phyloP scores from a whole-genome alignment of 1,140 invertebrate genomes.

The Macrobrachium rosenbergii region DNA sequence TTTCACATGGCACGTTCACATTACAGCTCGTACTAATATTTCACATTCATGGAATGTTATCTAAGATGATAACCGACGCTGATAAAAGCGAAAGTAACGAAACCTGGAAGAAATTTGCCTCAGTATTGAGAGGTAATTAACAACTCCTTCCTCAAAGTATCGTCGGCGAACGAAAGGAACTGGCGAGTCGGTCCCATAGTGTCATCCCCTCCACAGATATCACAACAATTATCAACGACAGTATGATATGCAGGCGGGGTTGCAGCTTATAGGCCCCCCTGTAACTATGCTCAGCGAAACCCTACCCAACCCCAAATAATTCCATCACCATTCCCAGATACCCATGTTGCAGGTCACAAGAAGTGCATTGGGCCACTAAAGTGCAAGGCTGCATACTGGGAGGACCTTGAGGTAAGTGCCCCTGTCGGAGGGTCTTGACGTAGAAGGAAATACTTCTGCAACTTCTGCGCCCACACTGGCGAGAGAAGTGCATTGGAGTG shows the following conservation, averaged over 20 bases:
- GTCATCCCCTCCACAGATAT: slow-evolving; percentile 62
- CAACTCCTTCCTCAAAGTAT: background rate
- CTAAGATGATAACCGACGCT: too few species aligned
- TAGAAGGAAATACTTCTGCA: background rate
- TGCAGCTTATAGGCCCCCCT: slow-evolving; percentile 45
- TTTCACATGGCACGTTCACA: too few species aligned
- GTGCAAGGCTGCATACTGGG: slow-evolving; percentile 47
- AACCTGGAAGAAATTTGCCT: background rate
- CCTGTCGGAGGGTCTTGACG: background rate
- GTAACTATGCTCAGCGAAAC: slow-evolving; percentile 18
- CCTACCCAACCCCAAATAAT: slow-evolving; percentile 7
- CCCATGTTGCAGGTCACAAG: slow-evolving; percentile 55
- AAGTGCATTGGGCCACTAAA: slow-evolving; percentile 59
- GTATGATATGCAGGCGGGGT: slow-evolving; percentile 58
- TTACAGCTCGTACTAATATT: background rate
- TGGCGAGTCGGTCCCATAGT: background rate
- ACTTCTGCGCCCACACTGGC: background rate
- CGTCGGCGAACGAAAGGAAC: background rate
- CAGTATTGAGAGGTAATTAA: background rate
- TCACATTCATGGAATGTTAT: background rate
- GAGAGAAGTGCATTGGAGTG: slow-evolving; percentile 32
- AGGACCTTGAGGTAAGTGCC: slow-evolving; percentile 58
- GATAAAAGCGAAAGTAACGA: background rate
- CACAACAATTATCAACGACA: slow-evolving; percentile 64
- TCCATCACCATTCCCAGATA: slow-evolving; percentile 1